A percentile compares a stretch with the other conserved stretches of the same genome.
Conservation (phyloP, 2,113 vertebrate genomes). For the Puntigrus tetrazona region DNA sequence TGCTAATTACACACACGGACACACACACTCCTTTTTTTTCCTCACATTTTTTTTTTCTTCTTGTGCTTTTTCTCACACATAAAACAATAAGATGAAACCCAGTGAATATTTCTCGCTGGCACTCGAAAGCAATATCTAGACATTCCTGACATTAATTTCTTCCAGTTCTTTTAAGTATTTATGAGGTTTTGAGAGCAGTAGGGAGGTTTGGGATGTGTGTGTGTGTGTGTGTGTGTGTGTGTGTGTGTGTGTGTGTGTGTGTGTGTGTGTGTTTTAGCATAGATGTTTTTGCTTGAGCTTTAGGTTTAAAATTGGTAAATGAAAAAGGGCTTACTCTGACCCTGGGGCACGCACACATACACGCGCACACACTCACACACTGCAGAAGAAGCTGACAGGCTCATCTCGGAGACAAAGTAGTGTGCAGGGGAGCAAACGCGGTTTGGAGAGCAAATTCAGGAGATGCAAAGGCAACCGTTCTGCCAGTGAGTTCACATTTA, state of each 20-base stretch:
- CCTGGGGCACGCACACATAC: not conserved
- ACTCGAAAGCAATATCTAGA: slow-evolving; percentile 2
- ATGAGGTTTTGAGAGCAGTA: not conserved
- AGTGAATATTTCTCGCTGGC: not conserved
- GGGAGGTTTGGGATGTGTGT: not conserved
- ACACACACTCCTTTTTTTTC: not conserved
- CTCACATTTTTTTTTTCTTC: not conserved
- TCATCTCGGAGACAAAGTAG: slow-evolving; percentile 18
- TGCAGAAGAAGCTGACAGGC: slow-evolving; percentile 4
- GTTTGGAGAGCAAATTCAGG: slow-evolving; percentile 1
- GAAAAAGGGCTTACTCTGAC: slow-evolving; percentile 1
- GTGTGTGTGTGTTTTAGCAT: not conserved
- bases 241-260: not conserved
- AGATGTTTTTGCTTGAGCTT: not conserved
- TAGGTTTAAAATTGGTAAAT: not conserved
- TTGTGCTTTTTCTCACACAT: not conserved
- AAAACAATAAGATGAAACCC: not conserved
- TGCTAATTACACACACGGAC: slow-evolving; percentile 24
- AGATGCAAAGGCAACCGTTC: not conserved
- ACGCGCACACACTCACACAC: not conserved
- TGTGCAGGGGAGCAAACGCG: not conserved
- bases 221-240: not conserved
- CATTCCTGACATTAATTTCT: not conserved
- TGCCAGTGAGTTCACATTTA: not conserved
- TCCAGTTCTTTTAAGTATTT: not conserved